These are phyloP conservation scores for Ferdinandea cuprea DNA, from an alignment of 2,888 invertebrate species.

Conservation along the genomic window DNA sequence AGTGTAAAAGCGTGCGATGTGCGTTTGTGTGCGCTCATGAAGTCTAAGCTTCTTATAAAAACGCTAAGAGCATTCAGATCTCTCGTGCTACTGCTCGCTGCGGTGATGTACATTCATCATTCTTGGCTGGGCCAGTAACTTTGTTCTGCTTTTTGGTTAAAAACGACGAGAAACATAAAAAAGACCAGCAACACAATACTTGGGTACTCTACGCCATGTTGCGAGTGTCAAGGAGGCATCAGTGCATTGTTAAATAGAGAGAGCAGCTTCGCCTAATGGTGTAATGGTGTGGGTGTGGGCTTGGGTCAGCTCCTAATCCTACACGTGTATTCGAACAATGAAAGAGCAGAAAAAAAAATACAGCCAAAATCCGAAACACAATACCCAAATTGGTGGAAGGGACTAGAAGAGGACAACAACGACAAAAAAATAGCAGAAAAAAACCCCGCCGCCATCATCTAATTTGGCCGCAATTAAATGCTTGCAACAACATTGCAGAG, in stretches of 20 bases:
- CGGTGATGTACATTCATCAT: constrained; percentile 16
- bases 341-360: constrained; percentile 35
- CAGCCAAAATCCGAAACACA: constrained; percentile 40
- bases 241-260: too few species aligned
- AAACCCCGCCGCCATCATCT: constrained; percentile 50
- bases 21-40: not conserved
- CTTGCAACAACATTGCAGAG: constrained; percentile 69
- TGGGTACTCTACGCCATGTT: constrained; percentile 4
- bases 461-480: constrained; percentile 68
- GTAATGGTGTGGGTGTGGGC: not conserved
- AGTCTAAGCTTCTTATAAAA: constrained; percentile 47
- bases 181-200: not conserved
- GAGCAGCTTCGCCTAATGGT: too few species aligned
- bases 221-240: constrained; percentile 10
- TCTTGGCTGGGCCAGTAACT: not conserved
- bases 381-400: constrained; percentile 41
- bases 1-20: not conserved
- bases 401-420: too few species aligned
- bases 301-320: not conserved
- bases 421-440: constrained; percentile 25
- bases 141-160: not conserved
- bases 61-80: constrained; percentile 64
- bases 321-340: constrained; percentile 67
- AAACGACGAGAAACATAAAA: constrained; percentile 24
- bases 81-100: constrained; percentile 44